A percentile compares a stretch with the other conserved stretches of the same genome.
phyloP scores from a whole-genome alignment of 2,888 invertebrate genomes.

The Diarsia brunnea region DNA sequence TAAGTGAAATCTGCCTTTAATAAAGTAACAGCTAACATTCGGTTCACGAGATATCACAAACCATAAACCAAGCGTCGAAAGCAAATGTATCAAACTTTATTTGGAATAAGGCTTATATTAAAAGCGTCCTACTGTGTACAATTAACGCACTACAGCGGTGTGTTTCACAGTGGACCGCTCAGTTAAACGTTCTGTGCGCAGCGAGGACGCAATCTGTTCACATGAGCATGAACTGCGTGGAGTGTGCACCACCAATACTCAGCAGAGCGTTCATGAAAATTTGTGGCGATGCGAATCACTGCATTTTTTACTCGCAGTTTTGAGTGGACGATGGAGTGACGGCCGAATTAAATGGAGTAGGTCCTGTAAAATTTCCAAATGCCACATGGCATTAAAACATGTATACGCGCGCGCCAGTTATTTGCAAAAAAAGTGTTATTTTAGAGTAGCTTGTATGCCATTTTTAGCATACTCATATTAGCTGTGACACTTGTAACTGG shows the following conservation, averaged over 20 bases:
- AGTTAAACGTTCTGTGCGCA: background rate
- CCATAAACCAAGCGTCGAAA: background rate
- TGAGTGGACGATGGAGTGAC: background rate
- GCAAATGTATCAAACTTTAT: background rate
- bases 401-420: background rate
- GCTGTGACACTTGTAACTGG: background rate
- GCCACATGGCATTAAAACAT: background rate
- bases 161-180: background rate
- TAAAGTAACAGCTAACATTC: no score
- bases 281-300: background rate
- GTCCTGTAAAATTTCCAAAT: background rate
- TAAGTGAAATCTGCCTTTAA: background rate
- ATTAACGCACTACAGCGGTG: background rate
- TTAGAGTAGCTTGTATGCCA: background rate
- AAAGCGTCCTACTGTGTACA: background rate
- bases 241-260: background rate
- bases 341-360: background rate
- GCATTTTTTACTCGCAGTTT: background rate
- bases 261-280: conserved; percentile 21
- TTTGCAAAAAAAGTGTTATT: background rate
- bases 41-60: background rate
- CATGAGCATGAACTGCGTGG: conserved; percentile 1
- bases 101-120: background rate
- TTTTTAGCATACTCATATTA: background rate
- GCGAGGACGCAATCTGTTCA: conserved; percentile 23